Base-by-base conservation (phyloP, 1,140 invertebrate genomes). In the Adoxophyes honmai region DNA sequence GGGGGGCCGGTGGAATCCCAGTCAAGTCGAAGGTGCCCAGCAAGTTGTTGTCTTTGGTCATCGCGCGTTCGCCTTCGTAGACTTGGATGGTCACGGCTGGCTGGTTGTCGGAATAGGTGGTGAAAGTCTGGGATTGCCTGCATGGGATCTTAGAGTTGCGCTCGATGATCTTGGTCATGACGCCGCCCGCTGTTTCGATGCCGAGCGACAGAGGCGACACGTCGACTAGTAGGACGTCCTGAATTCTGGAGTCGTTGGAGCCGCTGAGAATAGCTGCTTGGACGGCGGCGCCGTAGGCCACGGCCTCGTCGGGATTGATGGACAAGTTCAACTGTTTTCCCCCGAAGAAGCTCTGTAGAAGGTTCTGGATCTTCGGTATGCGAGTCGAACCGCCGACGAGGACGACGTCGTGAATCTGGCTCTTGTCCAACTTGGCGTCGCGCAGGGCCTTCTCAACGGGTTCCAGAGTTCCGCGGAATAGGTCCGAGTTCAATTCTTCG, bases 1-100 rank as follows among this genome's bases (percentile, higher is more conserved):
- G 81, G 0, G 94, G 94, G 10, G 94, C 94, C 96, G 78, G 42
- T n/a, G 42, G 42, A n/a, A 48, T 48, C 9, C 42, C 42, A n/a
- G 42, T 48, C 42, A 48, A 18, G 64, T 94, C 91, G 75, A 95
- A 95, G 52, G 90, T 93, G 36, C 94, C 94, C 39, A 95, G 79
- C 6, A 93, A 68, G 68, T 95, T 93, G 82, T 94, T 94, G 62
- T 94, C 92, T 70, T 92, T 93, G 6, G 93, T 94, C 92, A 94
- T 93, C n/a, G 91, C 91, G 11, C 93, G 78, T 68, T 93, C 92
- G 34, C 93, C 93, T 75, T 94, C 92, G 64, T 87, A 93, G 6
- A 91, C 90, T 59, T 92, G 90, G 51, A 93, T 90, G n/a, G 86
- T 89, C 3, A 94, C 92, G 28, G 80, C 91, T 1, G 92, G 89